Base-by-base conservation (phyloP, 2,888 invertebrate genomes). In the Standfussiana lucernea region DNA sequence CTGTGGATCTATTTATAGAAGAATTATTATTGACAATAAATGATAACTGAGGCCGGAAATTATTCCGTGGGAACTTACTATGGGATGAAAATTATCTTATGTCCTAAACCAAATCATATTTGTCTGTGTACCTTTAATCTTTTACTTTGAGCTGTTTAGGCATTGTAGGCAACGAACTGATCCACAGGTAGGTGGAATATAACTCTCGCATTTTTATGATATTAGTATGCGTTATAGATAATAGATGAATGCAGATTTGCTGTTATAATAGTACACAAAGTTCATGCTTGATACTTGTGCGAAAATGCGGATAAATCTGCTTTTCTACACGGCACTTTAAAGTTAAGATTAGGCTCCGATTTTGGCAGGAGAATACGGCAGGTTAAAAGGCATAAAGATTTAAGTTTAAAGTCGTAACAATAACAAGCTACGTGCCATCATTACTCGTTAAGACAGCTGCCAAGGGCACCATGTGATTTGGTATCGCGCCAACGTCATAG, bases 381-480 rank as follows among this genome's bases (percentile, higher is more conserved):
- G 15, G 18, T 24, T 50, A 40, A 68, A 59, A 21, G 24, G 11
- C 15, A 3, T 45, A 28, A 68, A 45, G 50, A 69, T 32, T 45
- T 32, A 69, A 47, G 13, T 56, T 45, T 45, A 53, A 40, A 61
- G 21, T 56, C 11, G 13, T 66, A 32, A 71, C 71, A 66, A 47
- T 45, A 70, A 32, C 45, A 21, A 47, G 53, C 37, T 84, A 71
- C 76, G 68, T 81, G 78, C 80, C 84, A 89, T 89, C 86, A 88
- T 90, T 89, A 91, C 75, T 83, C 75, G 77, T 84, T 84, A 81
- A 89, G 89, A 86, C 88, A 82, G 87, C 90, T 93, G 93, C 91
- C 93, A 92, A 92, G 91, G 91, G 84, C 91, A 90, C 82, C 82
- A 86, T 86, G 79, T 89, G 88, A 92, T 92, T 94, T 94, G 94